Evolutionary conservation across 2,888 invertebrate genomes (phyloP).

Genomic region (Camponotus fellah): DNA sequence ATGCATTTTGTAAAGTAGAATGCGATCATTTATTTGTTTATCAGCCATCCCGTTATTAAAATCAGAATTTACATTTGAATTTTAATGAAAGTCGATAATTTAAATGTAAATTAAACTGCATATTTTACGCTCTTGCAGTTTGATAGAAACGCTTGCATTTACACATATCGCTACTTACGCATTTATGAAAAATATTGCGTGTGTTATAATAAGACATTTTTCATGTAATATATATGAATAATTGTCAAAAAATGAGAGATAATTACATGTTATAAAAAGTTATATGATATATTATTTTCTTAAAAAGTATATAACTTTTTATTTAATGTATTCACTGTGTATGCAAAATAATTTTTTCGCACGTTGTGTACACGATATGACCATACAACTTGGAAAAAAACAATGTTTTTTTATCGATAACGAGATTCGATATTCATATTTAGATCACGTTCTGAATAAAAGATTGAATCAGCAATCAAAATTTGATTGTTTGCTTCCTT

Average conservation of each 20-base stretch:
- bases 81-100: constrained; percentile 51
- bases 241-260: background rate
- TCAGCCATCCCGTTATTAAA: constrained; percentile 28
- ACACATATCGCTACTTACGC: background rate
- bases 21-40: constrained; percentile 46
- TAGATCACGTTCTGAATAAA: background rate
- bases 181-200: background rate
- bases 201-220: background rate
- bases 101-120: constrained; percentile 53
- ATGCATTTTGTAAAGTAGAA: constrained; percentile 36
- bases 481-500: constrained; percentile 28
- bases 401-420: constrained; percentile 3
- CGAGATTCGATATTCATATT: constrained; percentile 40
- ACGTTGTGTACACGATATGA: background rate
- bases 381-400: background rate
- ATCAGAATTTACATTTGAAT: constrained; percentile 50
- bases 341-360: background rate
- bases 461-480: constrained; percentile 31
- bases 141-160: background rate
- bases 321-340: background rate
- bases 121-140: constrained; percentile 47
- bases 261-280: background rate
- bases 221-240: background rate
- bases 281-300: background rate
- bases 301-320: constrained; percentile 23